Evolutionary conservation across 2,888 invertebrate species (phyloP), one percentile per base, ranked within the genome.

Genomic region (Nomada goodeniana): DNA sequence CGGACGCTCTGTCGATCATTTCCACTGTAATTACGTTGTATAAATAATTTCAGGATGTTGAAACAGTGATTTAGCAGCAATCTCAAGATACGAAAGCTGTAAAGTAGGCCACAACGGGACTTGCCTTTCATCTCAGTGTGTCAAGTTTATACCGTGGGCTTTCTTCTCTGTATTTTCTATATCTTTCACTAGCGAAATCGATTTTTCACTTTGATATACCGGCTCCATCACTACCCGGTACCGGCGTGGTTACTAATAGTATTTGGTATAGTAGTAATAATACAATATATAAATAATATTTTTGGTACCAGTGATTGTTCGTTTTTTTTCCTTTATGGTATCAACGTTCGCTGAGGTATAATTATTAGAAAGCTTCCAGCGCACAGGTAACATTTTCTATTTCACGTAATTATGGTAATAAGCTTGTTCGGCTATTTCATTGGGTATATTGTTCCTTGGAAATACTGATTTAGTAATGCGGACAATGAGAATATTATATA

Each of bases 21-120:
- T n/a, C 26, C 52, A n/a, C 50, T 29, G 18, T 60, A 76, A 76
- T 74, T 36, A 65, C 11, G 29, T 59, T 29, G 20, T 10, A 42
- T 11, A 59, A 29, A 60, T 26, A 44, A 52, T 18, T 60, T 53
- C 18, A 78, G 59, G 29, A 68, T 59, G n/a, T 60, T 42, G 42
- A n/a, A 74, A 42, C n/a, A 59, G 67, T 70, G 29, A 59, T 80
- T 63, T 57, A 70, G 60, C 69, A 20, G 59, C 76, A 57, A 88
- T 86, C 80, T 76, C 52, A 68, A 85, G 86, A 89, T 83, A 89
- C 89, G 91, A 91, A 91, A 90, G 90, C 88, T 80, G 89, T 70
- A 83, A 91, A 93, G 92, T 93, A 83, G 93, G 93, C 89, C 92
- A 87, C 92, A 93, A 93, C 93, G 93, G 93, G 90, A 93, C 92